A percentile compares a stretch with the other conserved stretches of the same genome.
Conservation (phyloP, 2,888 invertebrate genomes). For the Hesperia comma region DNA sequence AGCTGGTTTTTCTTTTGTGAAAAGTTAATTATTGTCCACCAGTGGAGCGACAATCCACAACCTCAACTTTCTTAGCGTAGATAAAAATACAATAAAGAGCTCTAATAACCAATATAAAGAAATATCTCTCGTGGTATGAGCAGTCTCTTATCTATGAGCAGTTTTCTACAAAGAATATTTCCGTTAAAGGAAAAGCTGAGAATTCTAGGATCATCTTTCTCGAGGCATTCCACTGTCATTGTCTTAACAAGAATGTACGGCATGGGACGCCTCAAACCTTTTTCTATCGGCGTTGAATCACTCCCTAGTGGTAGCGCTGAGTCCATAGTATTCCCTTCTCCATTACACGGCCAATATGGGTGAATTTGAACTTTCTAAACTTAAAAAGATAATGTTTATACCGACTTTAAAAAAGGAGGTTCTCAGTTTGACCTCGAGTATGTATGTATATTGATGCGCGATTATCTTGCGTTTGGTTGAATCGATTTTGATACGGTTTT, state of each 20-base stretch:
- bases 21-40: too few relatives aligned
- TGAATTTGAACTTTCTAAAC: background rate
- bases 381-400: too few relatives aligned
- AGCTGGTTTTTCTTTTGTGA: too few relatives aligned
- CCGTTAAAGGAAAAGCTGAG: constrained; percentile 3
- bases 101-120: background rate
- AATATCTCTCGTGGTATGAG: background rate
- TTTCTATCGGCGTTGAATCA: constrained; percentile 1
- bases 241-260: constrained; percentile 12
- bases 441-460: too few relatives aligned
- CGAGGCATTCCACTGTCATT: constrained; percentile 8
- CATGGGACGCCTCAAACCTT: background rate
- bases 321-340: background rate
- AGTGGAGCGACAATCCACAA: too few relatives aligned
- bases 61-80: background rate
- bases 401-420: too few relatives aligned
- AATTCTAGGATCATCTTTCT: constrained; percentile 7
- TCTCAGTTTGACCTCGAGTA: too few relatives aligned
- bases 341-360: background rate
- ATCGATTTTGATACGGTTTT: too few relatives aligned
- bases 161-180: constrained; percentile 1
- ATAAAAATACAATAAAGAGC: background rate
- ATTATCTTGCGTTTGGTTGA: too few relatives aligned
- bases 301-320: background rate
- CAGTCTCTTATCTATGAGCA: constrained; percentile 2